Percentiles rank a stretch among this genome's conserved stretches.
phyloP scores from a whole-genome alignment of 2,888 invertebrate genomes.

The Melanchra persicariae region DNA sequence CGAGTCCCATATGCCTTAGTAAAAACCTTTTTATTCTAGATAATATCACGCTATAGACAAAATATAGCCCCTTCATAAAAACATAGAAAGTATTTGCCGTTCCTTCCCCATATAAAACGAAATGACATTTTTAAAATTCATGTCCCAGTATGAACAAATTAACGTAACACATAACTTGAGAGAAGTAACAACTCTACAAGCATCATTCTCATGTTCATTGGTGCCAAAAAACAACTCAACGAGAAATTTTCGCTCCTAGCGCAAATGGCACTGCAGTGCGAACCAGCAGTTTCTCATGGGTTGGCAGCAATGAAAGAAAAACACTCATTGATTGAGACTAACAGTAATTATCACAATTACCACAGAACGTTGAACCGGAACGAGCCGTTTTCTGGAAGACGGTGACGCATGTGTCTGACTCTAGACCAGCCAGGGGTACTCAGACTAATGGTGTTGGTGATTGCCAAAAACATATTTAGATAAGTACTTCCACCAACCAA shows the following conservation, averaged over 20 bases:
- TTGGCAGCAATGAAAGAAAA: slow-evolving; percentile 28
- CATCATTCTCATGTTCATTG: not conserved
- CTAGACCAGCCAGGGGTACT: not conserved
- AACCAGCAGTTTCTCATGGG: slow-evolving; percentile 32
- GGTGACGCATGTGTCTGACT: slow-evolving; percentile 33
- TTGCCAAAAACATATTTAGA: not conserved
- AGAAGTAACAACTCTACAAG: not conserved
- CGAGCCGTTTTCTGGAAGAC: slow-evolving; percentile 40
- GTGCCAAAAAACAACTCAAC: not conserved
- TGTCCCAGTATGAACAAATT: not conserved
- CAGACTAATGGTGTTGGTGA: not conserved
- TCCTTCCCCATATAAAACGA: too few species aligned
- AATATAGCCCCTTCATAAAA: too few species aligned
- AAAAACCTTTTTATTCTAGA: too few species aligned
- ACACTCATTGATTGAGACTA: slow-evolving; percentile 43
- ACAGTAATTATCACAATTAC: slow-evolving; percentile 51
- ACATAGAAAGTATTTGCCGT: too few species aligned
- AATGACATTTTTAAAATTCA: not conserved
- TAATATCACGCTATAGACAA: too few species aligned
- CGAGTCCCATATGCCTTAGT: too few species aligned
- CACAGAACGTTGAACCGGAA: slow-evolving; percentile 45
- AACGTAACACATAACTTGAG: not conserved
- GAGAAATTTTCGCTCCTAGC: slow-evolving; percentile 10
- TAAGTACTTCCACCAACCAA: too few species aligned
- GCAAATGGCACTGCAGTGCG: slow-evolving; percentile 24